phyloP scores from a whole-genome alignment of 2,113 vertebrate genomes.

The Pipa parva region DNA sequence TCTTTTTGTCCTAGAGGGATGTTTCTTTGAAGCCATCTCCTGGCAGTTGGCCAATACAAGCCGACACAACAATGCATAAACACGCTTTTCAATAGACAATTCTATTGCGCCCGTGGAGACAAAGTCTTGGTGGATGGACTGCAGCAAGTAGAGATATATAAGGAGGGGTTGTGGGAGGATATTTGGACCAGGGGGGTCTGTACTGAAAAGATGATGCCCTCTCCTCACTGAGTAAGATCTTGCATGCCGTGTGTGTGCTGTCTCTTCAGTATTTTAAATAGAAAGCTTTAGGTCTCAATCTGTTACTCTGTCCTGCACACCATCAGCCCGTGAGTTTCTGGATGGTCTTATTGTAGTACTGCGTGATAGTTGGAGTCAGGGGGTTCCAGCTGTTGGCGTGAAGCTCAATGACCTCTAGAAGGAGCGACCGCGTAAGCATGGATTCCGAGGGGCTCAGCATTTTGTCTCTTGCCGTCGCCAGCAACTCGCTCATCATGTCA shows the following conservation, averaged over 20 bases:
- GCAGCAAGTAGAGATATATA: constrained; percentile 35
- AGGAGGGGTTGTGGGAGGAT: constrained; percentile 46
- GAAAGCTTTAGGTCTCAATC: constrained; percentile 1
- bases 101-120: constrained; percentile 20
- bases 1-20: constrained; percentile 77
- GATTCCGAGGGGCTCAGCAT: constrained; percentile 94
- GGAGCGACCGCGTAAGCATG: constrained; percentile 87
- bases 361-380: constrained; percentile 86
- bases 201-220: constrained; percentile 63
- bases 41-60: constrained; percentile 61
- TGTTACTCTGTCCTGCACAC: constrained; percentile 10
- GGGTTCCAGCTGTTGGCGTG: constrained; percentile 96
- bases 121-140: constrained; percentile 36
- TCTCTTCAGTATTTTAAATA: not conserved
- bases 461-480: constrained; percentile 88
- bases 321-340: constrained; percentile 90
- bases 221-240: constrained; percentile 48
- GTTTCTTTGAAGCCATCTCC: constrained; percentile 78
- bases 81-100: constrained; percentile 42
- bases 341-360: constrained; percentile 99
- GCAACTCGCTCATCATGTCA: constrained; percentile 92
- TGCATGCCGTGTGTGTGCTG: constrained; percentile 53
- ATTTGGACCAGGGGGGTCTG: constrained; percentile 42
- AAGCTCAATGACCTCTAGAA: constrained; percentile 97
- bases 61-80: constrained; percentile 53